These are phyloP conservation scores for Rhinolophus ferrumequinum DNA, from an alignment of 2,113 vertebrate genomes.

Conservation along the genomic window DNA sequence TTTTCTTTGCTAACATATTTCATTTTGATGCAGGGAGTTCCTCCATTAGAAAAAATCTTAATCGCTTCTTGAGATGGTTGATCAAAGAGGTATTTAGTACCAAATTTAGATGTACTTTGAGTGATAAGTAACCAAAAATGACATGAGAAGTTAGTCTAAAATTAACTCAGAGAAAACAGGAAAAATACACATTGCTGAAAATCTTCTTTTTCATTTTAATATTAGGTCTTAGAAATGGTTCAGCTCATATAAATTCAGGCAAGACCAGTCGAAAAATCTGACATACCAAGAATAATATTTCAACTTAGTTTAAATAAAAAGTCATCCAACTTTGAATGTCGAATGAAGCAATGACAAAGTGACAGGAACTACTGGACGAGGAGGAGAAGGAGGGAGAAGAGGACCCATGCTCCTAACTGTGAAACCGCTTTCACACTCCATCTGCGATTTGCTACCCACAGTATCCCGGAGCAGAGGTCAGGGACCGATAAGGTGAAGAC, in stretches of 20 bases:
- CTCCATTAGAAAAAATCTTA: neutral
- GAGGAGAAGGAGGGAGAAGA: neutral
- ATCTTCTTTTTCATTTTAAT: neutral
- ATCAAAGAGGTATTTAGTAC: neutral
- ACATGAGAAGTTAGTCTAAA: neutral
- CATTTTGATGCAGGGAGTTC: neutral
- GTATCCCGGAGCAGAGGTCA: neutral
- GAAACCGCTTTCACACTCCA: neutral
- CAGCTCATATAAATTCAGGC: neutral
- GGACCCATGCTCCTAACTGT: accelerated
- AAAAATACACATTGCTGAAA: neutral
- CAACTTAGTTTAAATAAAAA: neutral
- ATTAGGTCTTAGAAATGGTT: neutral
- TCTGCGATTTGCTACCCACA: accelerated
- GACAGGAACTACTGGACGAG: neutral
- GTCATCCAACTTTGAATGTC: neutral
- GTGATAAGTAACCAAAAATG: neutral
- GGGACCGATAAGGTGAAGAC: neutral
- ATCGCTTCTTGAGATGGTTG: neutral
- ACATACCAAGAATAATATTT: neutral
- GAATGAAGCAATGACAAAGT: neutral
- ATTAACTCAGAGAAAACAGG: neutral
- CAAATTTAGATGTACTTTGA: neutral
- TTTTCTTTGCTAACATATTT: neutral
- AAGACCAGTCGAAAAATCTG: neutral